These are phyloP conservation scores for Blastobasis adustella DNA, from an alignment of 2,888 invertebrate species.

Conservation along the genomic window DNA sequence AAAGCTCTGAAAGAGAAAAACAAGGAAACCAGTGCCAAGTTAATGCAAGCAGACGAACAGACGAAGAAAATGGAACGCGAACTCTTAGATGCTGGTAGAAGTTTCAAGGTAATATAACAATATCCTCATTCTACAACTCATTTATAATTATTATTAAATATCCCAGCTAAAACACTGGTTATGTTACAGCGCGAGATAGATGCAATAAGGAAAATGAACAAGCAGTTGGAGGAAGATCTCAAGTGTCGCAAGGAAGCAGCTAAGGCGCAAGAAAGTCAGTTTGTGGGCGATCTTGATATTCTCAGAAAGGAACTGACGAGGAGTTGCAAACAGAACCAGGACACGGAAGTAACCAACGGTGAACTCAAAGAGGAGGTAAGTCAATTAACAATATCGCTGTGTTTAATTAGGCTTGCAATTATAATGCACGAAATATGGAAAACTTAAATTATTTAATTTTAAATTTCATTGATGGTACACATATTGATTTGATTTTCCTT, in stretches of 20 bases:
- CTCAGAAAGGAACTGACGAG: conserved; percentile 70
- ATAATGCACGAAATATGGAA: too few relatives aligned
- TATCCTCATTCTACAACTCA: not conserved
- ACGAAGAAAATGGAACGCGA: conserved; percentile 64
- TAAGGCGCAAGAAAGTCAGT: conserved; percentile 58
- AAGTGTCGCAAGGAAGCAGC: conserved; percentile 56
- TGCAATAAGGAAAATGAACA: conserved; percentile 49
- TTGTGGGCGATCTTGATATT: conserved; percentile 62
- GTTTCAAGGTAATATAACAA: conserved; percentile 45
- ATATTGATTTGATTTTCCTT: too few relatives aligned
- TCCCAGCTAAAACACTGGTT: not conserved
- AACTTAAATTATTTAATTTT: too few relatives aligned
- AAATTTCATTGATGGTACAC: too few relatives aligned
- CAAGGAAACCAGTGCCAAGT: conserved; percentile 54
- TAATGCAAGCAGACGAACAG: conserved; percentile 64
- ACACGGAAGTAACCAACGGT: conserved; percentile 79
- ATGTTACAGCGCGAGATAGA: conserved; percentile 51
- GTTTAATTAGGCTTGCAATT: too few relatives aligned
- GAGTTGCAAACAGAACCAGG: conserved; percentile 73
- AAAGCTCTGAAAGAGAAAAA: conserved; percentile 64
- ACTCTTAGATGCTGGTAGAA: conserved; percentile 50
- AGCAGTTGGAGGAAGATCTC: conserved; percentile 64
- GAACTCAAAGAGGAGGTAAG: conserved; percentile 81
- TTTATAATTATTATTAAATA: not conserved
- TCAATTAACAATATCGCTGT: not conserved